Evolutionary conservation across 2,797 vertebrate genomes (phyloP).

Genomic region (Gymnoscopelus microlampas): DNA sequence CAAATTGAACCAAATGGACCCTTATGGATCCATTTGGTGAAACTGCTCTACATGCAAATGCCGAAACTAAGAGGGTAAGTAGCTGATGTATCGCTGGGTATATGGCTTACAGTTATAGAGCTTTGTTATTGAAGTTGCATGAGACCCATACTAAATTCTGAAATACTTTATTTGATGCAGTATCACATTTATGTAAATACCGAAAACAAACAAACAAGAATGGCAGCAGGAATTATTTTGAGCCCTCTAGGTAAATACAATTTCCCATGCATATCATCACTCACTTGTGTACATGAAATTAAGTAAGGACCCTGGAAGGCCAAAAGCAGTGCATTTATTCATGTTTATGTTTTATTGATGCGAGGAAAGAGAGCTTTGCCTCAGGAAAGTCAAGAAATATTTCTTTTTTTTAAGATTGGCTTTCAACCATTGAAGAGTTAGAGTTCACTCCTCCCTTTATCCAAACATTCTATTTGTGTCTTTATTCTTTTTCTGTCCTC

Average conservation of each 20-base stretch:
- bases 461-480: conserved; percentile 62
- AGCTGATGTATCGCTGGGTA: conserved; percentile 14
- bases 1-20: too few relatives aligned
- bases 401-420: conserved; percentile 75
- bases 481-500: conserved; percentile 21
- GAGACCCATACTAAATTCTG: conserved; percentile 33
- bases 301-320: conserved; percentile 81
- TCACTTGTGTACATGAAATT: conserved; percentile 82
- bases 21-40: too few relatives aligned
- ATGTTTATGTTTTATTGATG: conserved; percentile 86
- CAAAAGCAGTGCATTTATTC: conserved; percentile 83
- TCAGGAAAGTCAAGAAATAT: conserved; percentile 79
- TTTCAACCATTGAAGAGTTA: conserved; percentile 73
- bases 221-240: conserved; percentile 73
- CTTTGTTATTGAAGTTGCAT: conserved; percentile 41
- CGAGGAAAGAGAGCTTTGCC: conserved; percentile 80
- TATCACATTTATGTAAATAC: conserved; percentile 72
- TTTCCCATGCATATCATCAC: conserved; percentile 78
- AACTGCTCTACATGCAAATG: conserved; percentile 57
- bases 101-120: background rate
- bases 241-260: conserved; percentile 79
- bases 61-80: conserved; percentile 14
- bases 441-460: conserved; percentile 78
- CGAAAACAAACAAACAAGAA: conserved; percentile 72
- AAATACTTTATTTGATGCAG: conserved; percentile 46